Percentiles rank a stretch among this genome's conserved stretches.
Conservation (phyloP, 2,888 invertebrate species). For the Nephrotoma guestfalica region DNA sequence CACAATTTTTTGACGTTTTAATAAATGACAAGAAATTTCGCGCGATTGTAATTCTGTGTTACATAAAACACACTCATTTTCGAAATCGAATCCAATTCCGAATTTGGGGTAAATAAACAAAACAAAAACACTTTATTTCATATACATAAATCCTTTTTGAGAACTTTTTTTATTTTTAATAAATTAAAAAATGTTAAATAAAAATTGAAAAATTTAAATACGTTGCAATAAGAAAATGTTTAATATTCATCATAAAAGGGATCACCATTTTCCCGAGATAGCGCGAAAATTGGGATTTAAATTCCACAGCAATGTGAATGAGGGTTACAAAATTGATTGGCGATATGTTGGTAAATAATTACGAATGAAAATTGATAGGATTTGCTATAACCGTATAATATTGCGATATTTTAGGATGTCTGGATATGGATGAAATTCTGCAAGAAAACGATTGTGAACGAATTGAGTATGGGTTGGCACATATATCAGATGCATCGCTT, state of each 20-base stretch:
- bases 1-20: not conserved
- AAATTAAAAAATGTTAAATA: not conserved
- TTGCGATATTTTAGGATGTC: constrained; percentile 18
- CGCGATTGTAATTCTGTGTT: no score
- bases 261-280: constrained; percentile 26
- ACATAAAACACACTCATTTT: not conserved
- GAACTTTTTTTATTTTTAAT: not conserved
- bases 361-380: not conserved
- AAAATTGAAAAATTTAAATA: not conserved
- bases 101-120: not conserved
- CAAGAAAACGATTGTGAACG: constrained; percentile 26
- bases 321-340: constrained; percentile 22
- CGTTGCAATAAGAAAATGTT: not conserved
- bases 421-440: constrained; percentile 26
- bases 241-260: constrained; percentile 12
- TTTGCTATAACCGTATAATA: not conserved
- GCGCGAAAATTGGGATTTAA: constrained; percentile 28
- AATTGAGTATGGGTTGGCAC: constrained; percentile 22
- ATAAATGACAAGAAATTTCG: not conserved
- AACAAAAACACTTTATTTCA: not conserved
- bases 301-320: constrained; percentile 18
- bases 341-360: constrained; percentile 23
- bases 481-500: constrained; percentile 27
- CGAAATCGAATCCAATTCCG: not conserved
- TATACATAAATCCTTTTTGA: not conserved